Evolutionary conservation across 2,888 invertebrate genomes (phyloP), one percentile per base, ranked within the genome.

Genomic region (Marronus borbonicus): DNA sequence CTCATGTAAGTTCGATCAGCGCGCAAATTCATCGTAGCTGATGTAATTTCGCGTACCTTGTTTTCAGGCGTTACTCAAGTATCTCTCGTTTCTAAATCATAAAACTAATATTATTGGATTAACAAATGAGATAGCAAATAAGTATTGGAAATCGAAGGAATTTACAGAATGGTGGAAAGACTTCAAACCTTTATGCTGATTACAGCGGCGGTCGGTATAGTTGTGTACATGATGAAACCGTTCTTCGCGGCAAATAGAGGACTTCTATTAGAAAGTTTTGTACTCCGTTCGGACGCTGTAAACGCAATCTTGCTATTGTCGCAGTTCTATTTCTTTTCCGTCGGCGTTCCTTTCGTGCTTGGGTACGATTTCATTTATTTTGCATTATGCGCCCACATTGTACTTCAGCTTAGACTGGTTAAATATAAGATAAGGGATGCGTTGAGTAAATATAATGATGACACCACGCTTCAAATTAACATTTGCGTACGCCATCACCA

Each of bases 341-440:
- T 28, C 2, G 62, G 62, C 10, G 36, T 49, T 10, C 62, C 62
- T 28, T 44, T 49, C 31, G 62, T 64, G 14, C 49, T 76, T 20
- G 76, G 49, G 5, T 76, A 76, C 20, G 76, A 76, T 50, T 49
- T 60, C 20, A 7, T 64, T 39, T 76, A 76, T 50, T 24, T 76
- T 14, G 24, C 28, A 2, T 1, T 62, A 12, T 62, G 62, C 28
- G 28, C 31, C 4, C 62, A 62, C 31, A n/a, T 49, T 20, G 39
- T 76, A 4, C 14, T 76, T 44, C 76, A 76, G 31, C 28, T 76
- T 12, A 62, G 64, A 44, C 17, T 76, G 17, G 49, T 76, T 31
- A 64, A 64, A 36, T 10, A 76, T 20, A 39, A 24, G 49, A 64
- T 62, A 28, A 62, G 20, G 31, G 28, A 62, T 12, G 20, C 14